Conservation (phyloP, 2,888 invertebrate species). For the Cantharis rustica region DNA sequence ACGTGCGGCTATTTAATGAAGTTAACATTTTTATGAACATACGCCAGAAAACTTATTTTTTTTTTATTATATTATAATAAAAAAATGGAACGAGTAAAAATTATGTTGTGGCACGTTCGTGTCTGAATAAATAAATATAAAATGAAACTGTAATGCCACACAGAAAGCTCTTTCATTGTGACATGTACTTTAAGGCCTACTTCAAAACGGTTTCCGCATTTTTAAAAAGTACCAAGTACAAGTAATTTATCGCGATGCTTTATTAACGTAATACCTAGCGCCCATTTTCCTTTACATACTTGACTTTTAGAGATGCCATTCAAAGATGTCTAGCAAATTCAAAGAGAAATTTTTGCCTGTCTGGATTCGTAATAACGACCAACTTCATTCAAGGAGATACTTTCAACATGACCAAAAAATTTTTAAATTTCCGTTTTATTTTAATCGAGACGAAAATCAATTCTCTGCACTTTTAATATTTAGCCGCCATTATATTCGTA, state of each 20-base stretch:
- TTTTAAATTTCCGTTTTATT: slow-evolving; percentile 5
- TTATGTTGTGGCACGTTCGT: slow-evolving; percentile 24
- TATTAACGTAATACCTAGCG: slow-evolving; percentile 20
- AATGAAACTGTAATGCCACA: slow-evolving; percentile 14
- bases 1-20: slow-evolving; percentile 12
- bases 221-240: slow-evolving; percentile 15
- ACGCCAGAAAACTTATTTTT: not conserved
- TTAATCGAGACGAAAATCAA: slow-evolving; percentile 3
- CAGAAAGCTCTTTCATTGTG: slow-evolving; percentile 17
- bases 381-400: slow-evolving; percentile 8
- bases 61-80: not conserved
- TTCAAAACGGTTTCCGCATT: slow-evolving; percentile 20
- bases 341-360: slow-evolving; percentile 2
- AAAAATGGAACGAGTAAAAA: slow-evolving; percentile 8
- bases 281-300: slow-evolving; percentile 19
- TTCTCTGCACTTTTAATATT: not conserved
- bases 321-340: slow-evolving; percentile 23
- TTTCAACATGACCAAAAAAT: slow-evolving; percentile 1
- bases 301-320: slow-evolving; percentile 23
- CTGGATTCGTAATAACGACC: slow-evolving; percentile 1
- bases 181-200: slow-evolving; percentile 18
- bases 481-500: not conserved
- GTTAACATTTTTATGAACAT: not conserved
- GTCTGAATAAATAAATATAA: slow-evolving; percentile 16
- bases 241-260: slow-evolving; percentile 22